Evolutionary conservation across 1,140 invertebrate genomes (phyloP).

Genomic region (Scaptomyza montana): DNA sequence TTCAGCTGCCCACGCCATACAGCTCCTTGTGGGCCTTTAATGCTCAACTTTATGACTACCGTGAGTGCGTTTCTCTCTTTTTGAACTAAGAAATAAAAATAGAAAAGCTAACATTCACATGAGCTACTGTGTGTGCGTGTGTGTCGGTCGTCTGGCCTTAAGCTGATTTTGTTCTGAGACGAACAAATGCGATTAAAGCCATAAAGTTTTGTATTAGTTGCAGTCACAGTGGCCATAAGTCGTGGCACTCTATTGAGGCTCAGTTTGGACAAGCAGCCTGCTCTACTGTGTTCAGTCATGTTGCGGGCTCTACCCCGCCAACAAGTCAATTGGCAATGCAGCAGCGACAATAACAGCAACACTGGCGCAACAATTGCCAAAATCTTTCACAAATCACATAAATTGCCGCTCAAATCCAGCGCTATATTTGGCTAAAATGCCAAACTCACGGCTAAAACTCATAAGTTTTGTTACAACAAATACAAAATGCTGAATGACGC

Average conservation of each 20-base stretch:
- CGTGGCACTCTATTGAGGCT: slow-evolving; percentile 17
- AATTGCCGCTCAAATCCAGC: slow-evolving; percentile 70
- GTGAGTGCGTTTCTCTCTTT: slow-evolving; percentile 59
- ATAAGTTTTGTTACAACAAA: slow-evolving; percentile 52
- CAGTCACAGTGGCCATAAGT: slow-evolving; percentile 22
- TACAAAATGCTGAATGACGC: slow-evolving; percentile 16
- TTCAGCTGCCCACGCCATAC: slow-evolving; percentile 48
- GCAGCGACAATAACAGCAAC: slow-evolving; percentile 1
- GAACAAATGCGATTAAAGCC: slow-evolving; percentile 73
- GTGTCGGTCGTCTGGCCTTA: slow-evolving; percentile 38
- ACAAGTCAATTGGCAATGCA: slow-evolving; percentile 63
- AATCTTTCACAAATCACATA: slow-evolving; percentile 78
- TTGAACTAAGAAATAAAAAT: slow-evolving; percentile 30
- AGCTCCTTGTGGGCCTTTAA: slow-evolving; percentile 33
- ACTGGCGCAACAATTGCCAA: slow-evolving; percentile 66
- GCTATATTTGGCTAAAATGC: slow-evolving; percentile 79
- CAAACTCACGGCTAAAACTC: slow-evolving; percentile 74
- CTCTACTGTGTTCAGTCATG: neutral
- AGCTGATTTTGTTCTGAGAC: slow-evolving; percentile 75
- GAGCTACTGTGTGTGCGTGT: slow-evolving; percentile 35
- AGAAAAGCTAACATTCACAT: slow-evolving; percentile 55
- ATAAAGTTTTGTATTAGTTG: slow-evolving; percentile 75
- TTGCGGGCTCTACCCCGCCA: slow-evolving; percentile 14
- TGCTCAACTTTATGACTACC: slow-evolving; percentile 65
- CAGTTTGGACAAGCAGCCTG: slow-evolving; percentile 18